phyloP scores from a whole-genome alignment of 2,797 vertebrate species.

The Falco naumanni region DNA sequence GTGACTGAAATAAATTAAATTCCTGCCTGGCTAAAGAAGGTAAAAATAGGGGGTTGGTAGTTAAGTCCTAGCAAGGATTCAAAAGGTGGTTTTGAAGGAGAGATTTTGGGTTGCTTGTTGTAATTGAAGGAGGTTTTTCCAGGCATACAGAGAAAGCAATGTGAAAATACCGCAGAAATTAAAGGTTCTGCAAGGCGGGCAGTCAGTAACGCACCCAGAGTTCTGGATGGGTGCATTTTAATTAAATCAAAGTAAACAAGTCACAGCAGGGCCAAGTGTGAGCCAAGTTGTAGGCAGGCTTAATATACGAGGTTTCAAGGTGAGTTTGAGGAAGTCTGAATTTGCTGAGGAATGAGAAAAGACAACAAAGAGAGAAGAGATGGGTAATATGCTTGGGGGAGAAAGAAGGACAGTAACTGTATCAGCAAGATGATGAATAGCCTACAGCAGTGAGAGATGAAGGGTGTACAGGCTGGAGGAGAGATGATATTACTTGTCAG shows the following conservation, averaged over 20 bases:
- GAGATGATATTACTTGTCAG: neutral
- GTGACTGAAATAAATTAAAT: neutral
- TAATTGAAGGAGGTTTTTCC: neutral
- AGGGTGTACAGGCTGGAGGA: neutral
- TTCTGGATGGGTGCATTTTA: conserved; percentile 64
- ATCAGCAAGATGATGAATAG: neutral
- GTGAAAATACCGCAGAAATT: conserved; percentile 18
- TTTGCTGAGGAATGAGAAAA: conserved; percentile 30
- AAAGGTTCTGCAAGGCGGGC: neutral
- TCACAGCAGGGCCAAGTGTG: conserved; percentile 14
- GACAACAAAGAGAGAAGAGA: neutral
- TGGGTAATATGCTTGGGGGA: neutral
- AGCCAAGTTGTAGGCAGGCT: conserved; percentile 36
- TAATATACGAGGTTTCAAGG: conserved; percentile 20
- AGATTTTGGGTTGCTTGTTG: neutral
- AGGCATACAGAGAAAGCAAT: neutral
- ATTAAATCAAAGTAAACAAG: conserved; percentile 70
- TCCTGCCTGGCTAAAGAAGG: neutral
- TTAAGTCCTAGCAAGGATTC: neutral
- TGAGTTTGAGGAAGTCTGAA: conserved; percentile 34
- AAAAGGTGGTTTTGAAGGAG: neutral
- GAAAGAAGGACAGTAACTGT: neutral
- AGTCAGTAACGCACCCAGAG: neutral
- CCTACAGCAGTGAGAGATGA: neutral
- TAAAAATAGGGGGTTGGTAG: neutral